phyloP scores from a whole-genome alignment of 2,797 vertebrate genomes.

The Telmatherina bonti region DNA sequence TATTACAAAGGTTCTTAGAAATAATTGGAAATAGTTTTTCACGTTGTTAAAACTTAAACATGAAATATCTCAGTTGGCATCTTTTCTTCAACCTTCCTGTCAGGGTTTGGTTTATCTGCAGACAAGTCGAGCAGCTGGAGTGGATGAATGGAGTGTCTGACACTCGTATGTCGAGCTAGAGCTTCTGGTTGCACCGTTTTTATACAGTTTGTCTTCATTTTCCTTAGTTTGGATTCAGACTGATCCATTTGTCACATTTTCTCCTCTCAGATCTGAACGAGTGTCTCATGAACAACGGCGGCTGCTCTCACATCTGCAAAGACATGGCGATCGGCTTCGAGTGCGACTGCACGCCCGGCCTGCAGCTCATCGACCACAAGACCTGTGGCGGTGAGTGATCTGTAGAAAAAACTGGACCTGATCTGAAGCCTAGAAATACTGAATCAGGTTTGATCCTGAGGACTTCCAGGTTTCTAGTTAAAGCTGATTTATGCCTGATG shows the following conservation, averaged over 20 bases:
- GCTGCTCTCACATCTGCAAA: slow-evolving; percentile 96
- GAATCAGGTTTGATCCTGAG: background rate
- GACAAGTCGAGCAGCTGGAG: no score
- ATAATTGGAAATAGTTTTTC: no score
- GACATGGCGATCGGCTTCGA: slow-evolving; percentile 93
- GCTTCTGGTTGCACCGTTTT: background rate
- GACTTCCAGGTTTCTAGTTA: no score
- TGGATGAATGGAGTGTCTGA: background rate
- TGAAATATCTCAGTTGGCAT: no score
- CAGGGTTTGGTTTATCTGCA: background rate
- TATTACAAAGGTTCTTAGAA: background rate
- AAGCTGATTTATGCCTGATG: no score
- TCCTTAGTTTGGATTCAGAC: background rate
- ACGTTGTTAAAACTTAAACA: no score
- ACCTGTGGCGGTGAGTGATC: slow-evolving; percentile 90
- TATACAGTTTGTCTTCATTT: background rate
- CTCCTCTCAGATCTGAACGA: slow-evolving; percentile 88
- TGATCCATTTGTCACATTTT: background rate
- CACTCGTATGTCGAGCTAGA: background rate
- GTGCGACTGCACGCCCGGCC: slow-evolving; percentile 94
- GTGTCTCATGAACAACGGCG: slow-evolving; percentile 94
- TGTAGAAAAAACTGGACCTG: background rate
- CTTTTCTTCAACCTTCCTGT: background rate
- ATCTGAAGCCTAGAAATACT: no score
- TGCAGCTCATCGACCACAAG: slow-evolving; percentile 93